phyloP scores from a whole-genome alignment of 2,888 invertebrate genomes.

The Acrocera orbiculus region DNA sequence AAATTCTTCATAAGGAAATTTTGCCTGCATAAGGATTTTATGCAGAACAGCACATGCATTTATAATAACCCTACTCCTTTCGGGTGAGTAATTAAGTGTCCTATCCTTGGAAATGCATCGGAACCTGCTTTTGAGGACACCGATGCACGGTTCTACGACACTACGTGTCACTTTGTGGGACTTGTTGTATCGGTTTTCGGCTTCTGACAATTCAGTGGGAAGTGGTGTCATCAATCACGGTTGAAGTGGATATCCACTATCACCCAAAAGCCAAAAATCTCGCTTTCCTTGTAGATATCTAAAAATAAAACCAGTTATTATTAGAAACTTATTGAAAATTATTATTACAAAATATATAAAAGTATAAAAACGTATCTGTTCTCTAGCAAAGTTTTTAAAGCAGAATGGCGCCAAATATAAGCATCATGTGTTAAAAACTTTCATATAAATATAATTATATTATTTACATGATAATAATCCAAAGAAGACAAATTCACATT shows the following conservation, averaged over 20 bases:
- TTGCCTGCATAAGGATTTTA: neutral
- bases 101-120: neutral
- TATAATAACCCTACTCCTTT: conserved; percentile 1
- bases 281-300: neutral
- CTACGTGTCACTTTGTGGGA: neutral
- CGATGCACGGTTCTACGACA: neutral
- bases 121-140: conserved; percentile 1
- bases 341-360: neutral
- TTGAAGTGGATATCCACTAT: conserved; percentile 9
- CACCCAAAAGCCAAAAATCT: conserved; percentile 8
- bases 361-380: neutral
- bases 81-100: neutral
- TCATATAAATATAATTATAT: too few relatives aligned
- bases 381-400: neutral
- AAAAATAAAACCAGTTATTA: neutral
- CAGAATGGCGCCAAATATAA: conserved; percentile 4
- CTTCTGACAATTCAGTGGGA: neutral
- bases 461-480: too few relatives aligned
- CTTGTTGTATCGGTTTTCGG: neutral
- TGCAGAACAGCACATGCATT: conserved; percentile 1
- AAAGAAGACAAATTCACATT: too few relatives aligned
- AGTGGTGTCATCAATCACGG: conserved; percentile 4
- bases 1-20: neutral
- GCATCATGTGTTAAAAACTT: too few relatives aligned
- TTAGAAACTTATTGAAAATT: too few relatives aligned